These are phyloP conservation scores for Pristionchus entomophagus DNA, from an alignment of 2,888 invertebrate genomes.

Conservation along the genomic window DNA sequence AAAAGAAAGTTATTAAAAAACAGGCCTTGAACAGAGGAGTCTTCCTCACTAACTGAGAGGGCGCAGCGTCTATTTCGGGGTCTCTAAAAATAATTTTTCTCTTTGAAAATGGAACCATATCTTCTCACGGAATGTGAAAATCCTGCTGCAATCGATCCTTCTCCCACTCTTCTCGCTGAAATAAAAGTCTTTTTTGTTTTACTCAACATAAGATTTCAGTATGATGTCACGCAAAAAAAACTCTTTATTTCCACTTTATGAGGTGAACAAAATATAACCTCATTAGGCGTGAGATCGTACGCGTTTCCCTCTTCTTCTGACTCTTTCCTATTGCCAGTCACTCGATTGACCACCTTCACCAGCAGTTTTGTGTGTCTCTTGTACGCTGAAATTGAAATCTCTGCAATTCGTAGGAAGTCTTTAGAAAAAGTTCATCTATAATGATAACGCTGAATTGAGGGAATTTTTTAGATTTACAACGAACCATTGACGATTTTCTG, in stretches of 20 bases:
- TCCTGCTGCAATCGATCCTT: neutral
- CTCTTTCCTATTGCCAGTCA: neutral
- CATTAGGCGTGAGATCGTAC: slow-evolving; percentile 33
- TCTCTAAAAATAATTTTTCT: slow-evolving; percentile 53
- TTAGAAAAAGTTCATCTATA: too few relatives aligned
- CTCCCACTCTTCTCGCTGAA: slow-evolving; percentile 43
- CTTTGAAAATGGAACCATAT: neutral
- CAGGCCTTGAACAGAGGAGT: slow-evolving; percentile 70
- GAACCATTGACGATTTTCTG: slow-evolving; percentile 8
- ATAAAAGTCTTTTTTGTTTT: neutral
- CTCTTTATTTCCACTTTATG: too few relatives aligned
- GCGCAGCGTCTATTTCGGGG: slow-evolving; percentile 70
- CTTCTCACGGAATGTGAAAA: neutral
- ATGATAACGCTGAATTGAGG: too few relatives aligned
- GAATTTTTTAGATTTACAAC: too few relatives aligned
- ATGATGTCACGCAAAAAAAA: neutral
- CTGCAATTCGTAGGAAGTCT: neutral
- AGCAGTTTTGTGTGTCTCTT: slow-evolving; percentile 19
- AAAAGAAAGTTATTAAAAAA: too few relatives aligned
- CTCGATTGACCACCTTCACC: neutral
- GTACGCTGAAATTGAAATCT: neutral
- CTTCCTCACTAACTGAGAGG: slow-evolving; percentile 72
- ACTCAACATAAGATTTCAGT: neutral
- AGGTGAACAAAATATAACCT: too few relatives aligned
- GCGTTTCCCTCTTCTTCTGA: neutral